These are phyloP conservation scores for Sparidentex hasta DNA, from an alignment of 2,797 vertebrate genomes.

Conservation along the genomic window DNA sequence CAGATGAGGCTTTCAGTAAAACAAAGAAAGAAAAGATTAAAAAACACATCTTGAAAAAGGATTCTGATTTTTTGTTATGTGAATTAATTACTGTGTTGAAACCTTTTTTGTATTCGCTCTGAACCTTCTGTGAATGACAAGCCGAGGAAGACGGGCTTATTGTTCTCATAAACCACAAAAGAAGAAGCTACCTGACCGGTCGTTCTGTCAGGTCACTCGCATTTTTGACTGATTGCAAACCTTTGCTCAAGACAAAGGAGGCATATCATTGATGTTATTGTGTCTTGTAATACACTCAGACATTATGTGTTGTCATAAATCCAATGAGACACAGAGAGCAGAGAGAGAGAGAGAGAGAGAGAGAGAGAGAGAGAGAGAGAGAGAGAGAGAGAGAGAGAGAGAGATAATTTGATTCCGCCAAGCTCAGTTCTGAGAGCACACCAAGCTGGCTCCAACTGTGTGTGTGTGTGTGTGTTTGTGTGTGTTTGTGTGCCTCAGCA, in stretches of 20 bases:
- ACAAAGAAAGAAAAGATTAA: too few species aligned
- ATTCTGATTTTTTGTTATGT: not conserved
- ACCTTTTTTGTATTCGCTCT: not conserved
- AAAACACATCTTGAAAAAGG: not conserved
- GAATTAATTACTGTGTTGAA: constrained; percentile 16
- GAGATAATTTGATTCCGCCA: constrained; percentile 70
- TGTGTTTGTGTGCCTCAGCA: constrained; percentile 41
- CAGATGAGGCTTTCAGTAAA: too few species aligned
- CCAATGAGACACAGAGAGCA: not conserved
- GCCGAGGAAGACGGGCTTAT: not conserved
- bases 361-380: constrained; percentile 38
- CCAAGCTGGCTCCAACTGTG: constrained; percentile 60
- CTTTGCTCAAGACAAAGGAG: constrained; percentile 9
- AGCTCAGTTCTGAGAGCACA: constrained; percentile 62
- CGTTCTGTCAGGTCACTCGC: not conserved
- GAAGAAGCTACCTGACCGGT: not conserved
- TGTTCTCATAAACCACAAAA: not conserved
- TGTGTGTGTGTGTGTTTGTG: constrained; percentile 33
- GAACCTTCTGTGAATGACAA: not conserved
- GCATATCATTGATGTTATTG: constrained; percentile 16
- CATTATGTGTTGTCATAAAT: constrained; percentile 26
- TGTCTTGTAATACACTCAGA: constrained; percentile 30
- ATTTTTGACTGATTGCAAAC: constrained; percentile 13
- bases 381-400: constrained; percentile 38
- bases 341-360: constrained; percentile 40